Conservation (phyloP, 2,797 vertebrate species). For the Naso thynnoides region DNA sequence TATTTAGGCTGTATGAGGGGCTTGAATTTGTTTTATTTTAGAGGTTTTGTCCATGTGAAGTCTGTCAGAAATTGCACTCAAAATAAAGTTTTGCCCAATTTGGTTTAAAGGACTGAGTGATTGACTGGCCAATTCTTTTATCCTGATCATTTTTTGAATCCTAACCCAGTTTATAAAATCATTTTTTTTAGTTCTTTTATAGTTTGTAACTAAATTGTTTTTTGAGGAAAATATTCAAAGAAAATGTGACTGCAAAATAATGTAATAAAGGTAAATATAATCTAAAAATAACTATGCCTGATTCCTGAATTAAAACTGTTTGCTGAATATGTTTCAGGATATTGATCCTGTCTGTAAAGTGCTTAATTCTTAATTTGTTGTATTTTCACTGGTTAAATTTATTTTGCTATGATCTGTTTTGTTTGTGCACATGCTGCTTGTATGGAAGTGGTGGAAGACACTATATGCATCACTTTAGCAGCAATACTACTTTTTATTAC, state of each 20-base stretch:
- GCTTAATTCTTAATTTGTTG: too few relatives aligned
- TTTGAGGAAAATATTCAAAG: conserved; percentile 5
- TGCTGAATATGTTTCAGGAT: background rate
- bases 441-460: too few relatives aligned
- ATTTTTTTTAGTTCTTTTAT: conserved; percentile 10
- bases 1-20: conserved; percentile 31
- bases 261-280: conserved; percentile 27
- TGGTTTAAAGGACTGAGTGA: conserved; percentile 40
- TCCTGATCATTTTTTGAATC: conserved; percentile 14
- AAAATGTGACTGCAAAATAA: conserved; percentile 29
- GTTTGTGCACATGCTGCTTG: too few relatives aligned
- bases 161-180: conserved; percentile 15
- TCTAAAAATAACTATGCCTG: background rate
- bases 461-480: too few relatives aligned
- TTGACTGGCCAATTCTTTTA: conserved; percentile 11
- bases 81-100: conserved; percentile 68
- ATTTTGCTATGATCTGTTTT: too few relatives aligned
- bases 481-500: too few relatives aligned
- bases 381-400: too few relatives aligned
- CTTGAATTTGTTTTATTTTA: conserved; percentile 31
- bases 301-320: background rate
- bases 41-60: conserved; percentile 47
- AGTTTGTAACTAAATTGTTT: conserved; percentile 7
- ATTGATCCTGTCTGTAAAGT: background rate
- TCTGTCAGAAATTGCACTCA: conserved; percentile 70